Conservation (phyloP, 2,888 invertebrate species). For the Calameuta idolon region DNA sequence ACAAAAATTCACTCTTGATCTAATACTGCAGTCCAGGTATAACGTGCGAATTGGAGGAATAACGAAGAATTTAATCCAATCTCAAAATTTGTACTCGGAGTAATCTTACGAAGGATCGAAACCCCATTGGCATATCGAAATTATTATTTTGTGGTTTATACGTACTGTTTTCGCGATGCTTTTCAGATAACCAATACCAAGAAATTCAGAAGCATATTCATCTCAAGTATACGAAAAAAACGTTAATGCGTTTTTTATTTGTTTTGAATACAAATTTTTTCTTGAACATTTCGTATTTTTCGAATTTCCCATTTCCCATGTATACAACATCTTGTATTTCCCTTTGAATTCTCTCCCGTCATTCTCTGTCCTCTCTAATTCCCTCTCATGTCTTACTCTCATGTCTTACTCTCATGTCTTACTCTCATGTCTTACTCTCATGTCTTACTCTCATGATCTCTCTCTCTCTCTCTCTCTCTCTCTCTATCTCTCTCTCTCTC, state of each 20-base stretch:
- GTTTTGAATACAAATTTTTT: background rate
- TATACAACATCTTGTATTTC: background rate
- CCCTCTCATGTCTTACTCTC: slow-evolving; percentile 5
- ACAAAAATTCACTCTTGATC: background rate
- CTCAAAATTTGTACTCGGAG: background rate
- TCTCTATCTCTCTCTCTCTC: slow-evolving; percentile 7
- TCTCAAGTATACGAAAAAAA: background rate
- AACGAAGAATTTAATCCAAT: background rate
- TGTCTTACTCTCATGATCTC: slow-evolving; percentile 4
- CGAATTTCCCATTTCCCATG: background rate
- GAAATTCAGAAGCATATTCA: background rate
- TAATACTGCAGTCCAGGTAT: background rate
- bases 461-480: slow-evolving; percentile 9
- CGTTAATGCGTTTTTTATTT: background rate
- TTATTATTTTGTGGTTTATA: background rate
- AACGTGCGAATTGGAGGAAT: background rate
- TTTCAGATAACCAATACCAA: background rate
- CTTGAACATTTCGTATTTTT: background rate
- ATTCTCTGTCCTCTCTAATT: background rate
- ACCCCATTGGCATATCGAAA: background rate
- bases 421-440: slow-evolving; percentile 2
- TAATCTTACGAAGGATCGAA: background rate
- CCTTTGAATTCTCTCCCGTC: background rate
- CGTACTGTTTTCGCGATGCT: background rate
- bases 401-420: background rate